Percentiles rank a stretch among this genome's conserved stretches.
Conservation (phyloP, 2,113 vertebrate genomes). For the Psilopogon haemacephalus region DNA sequence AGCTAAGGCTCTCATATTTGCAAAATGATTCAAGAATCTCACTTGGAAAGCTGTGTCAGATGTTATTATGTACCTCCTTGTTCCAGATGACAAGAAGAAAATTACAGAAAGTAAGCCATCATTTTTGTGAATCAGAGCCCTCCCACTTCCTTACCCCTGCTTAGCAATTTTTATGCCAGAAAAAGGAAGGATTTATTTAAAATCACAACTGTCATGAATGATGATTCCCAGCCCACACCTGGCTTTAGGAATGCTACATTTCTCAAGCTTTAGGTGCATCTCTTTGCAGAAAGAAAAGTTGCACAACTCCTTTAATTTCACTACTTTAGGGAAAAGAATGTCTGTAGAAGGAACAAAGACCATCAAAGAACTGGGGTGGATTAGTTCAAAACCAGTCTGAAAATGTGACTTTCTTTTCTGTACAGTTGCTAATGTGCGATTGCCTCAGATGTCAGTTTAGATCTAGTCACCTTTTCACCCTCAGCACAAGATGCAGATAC, state of each 20-base stretch:
- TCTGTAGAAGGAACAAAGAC: background rate
- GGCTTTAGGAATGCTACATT: constrained; percentile 25
- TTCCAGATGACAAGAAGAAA: constrained; percentile 62
- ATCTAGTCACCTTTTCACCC: background rate
- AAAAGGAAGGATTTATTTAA: constrained; percentile 66
- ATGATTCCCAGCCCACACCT: constrained; percentile 59
- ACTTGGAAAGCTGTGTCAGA: constrained; percentile 63
- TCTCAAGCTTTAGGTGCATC: constrained; percentile 35
- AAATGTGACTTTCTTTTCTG: background rate
- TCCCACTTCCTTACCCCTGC: constrained; percentile 58
- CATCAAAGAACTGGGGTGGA: background rate
- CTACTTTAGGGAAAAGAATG: background rate
- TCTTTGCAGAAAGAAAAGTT: background rate
- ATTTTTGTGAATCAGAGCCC: constrained; percentile 61
- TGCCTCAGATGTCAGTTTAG: background rate
- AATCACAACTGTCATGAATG: constrained; percentile 51
- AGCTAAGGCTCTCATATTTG: constrained; percentile 23
- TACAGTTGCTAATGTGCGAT: background rate
- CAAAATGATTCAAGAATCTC: constrained; percentile 22
- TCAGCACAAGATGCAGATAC: background rate
- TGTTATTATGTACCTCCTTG: constrained; percentile 57
- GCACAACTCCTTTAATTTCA: background rate
- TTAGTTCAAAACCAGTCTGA: background rate
- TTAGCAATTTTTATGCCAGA: constrained; percentile 51
- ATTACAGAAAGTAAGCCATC: constrained; percentile 56